Base-by-base conservation (phyloP, 2,888 invertebrate species). In the Drosophila prostipennis region DNA sequence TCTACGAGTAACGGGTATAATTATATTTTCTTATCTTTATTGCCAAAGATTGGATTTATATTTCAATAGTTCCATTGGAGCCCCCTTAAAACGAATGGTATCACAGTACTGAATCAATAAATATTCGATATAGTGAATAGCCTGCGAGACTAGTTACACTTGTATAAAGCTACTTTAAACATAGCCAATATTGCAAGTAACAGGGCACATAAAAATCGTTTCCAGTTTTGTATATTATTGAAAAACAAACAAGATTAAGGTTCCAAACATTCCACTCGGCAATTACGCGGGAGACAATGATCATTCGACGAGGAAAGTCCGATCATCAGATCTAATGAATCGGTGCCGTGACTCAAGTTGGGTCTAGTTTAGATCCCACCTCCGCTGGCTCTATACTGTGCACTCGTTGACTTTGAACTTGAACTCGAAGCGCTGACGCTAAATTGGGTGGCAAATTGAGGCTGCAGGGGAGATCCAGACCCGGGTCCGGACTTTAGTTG, bases 271-370 rank as follows among this genome's bases (percentile, higher is more conserved):
- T 48, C 48, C 71, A 53, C 49, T 37, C 52, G 48, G 3, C 16
- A 40, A 55, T 54, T 37, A 34, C 6, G 34, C 37, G 52, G 14
- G 23, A 34, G 48, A 42, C 56, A 57, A 42, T 49, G 42, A 72
- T 46, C 71, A 72, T 78, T 76, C 76, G 74, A 79, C 78, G 76
- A 68, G 7, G 48, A 58, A 71, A 53, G 63, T 37, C 45, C 43
- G 54, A 76, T 76, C 73, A 67, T 10, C 34, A 60, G 60, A 65
- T 72, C 51, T 10, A 29, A 19, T 13, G 19, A 42, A 29, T 29
- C 46, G 11, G 49, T 71, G 13, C 51, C 51, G 39, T 68, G 51
- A 74, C 45, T 78, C 54, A 60, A 49, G 53, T 48, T 26, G 32
- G 13, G 46, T 36, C 40, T 48, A 16, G 39, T 32, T 16, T 16